phyloP scores from a whole-genome alignment of 64 coral and sea anemone species.

The Porites australiensis region DNA sequence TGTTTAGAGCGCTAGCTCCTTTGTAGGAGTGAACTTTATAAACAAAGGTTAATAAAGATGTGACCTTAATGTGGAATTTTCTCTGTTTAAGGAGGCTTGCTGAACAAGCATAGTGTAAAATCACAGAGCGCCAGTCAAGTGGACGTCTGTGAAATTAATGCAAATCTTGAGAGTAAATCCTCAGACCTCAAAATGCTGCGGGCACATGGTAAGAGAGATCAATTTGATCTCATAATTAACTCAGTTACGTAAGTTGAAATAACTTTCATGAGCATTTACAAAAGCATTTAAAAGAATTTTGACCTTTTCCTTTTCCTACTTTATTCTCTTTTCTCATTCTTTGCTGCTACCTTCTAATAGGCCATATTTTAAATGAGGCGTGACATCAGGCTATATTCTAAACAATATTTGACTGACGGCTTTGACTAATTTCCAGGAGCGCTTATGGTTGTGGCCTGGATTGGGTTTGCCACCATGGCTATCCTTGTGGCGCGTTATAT shows the following conservation, averaged over 20 bases:
- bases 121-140: background rate
- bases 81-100: background rate
- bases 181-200: background rate
- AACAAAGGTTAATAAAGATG: too few relatives aligned
- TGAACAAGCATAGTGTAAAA: background rate
- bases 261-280: too few relatives aligned
- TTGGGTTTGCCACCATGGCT: slow-evolving; percentile 70
- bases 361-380: too few relatives aligned
- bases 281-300: too few relatives aligned
- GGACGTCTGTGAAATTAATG: background rate
- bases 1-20: too few relatives aligned
- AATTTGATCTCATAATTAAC: too few relatives aligned
- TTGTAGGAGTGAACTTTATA: too few relatives aligned
- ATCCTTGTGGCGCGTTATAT: slow-evolving; percentile 76
- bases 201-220: background rate
- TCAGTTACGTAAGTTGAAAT: too few relatives aligned
- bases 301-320: too few relatives aligned
- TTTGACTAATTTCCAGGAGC: slow-evolving; percentile 21
- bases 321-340: too few relatives aligned
- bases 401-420: background rate
- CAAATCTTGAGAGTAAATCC: background rate
- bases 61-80: background rate
- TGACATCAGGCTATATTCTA: too few relatives aligned
- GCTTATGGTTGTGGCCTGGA: slow-evolving; percentile 66
- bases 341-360: too few relatives aligned